A percentile compares a stretch with the other conserved stretches of the same genome.
These are phyloP conservation scores for Fragum whitleyi DNA, from an alignment of 2,888 invertebrate species.

Conservation along the genomic window DNA sequence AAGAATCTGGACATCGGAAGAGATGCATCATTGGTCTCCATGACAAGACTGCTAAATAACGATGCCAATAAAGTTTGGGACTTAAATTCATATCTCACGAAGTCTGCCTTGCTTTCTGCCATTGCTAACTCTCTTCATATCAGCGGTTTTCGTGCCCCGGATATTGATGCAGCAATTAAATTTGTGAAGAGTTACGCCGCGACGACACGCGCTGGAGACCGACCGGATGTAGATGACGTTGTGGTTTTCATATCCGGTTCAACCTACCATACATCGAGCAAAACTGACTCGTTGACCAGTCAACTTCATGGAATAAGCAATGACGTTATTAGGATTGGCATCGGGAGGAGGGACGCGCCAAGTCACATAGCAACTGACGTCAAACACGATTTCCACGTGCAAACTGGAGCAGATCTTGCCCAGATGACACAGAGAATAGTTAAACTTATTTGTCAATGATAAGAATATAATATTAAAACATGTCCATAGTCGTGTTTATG, in stretches of 20 bases:
- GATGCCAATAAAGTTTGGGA: slow-evolving; percentile 4
- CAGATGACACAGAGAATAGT: neutral
- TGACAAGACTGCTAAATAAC: slow-evolving; percentile 10
- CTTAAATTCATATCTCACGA: slow-evolving; percentile 24
- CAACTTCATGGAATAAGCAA: neutral
- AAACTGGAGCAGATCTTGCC: neutral
- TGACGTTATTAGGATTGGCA: slow-evolving; percentile 22
- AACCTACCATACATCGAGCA: neutral
- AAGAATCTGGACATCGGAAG: slow-evolving; percentile 28
- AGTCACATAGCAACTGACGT: slow-evolving; percentile 3
- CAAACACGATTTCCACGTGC: neutral
- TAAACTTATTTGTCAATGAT: slow-evolving; percentile 14
- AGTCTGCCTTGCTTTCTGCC: slow-evolving; percentile 10
- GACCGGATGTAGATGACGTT: slow-evolving; percentile 26
- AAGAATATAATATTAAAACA: too few species aligned
- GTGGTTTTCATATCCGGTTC: slow-evolving; percentile 34
- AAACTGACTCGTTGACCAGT: neutral
- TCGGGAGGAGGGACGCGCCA: neutral
- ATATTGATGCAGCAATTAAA: slow-evolving; percentile 20
- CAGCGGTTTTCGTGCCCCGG: neutral
- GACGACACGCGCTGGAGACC: slow-evolving; percentile 23
- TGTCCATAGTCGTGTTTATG: neutral
- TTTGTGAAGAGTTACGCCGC: slow-evolving; percentile 18
- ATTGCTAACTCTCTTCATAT: slow-evolving; percentile 6
- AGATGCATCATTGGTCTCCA: slow-evolving; percentile 25